Base-by-base conservation (phyloP, 2,888 invertebrate species). In the Schizaphis graminum region DNA sequence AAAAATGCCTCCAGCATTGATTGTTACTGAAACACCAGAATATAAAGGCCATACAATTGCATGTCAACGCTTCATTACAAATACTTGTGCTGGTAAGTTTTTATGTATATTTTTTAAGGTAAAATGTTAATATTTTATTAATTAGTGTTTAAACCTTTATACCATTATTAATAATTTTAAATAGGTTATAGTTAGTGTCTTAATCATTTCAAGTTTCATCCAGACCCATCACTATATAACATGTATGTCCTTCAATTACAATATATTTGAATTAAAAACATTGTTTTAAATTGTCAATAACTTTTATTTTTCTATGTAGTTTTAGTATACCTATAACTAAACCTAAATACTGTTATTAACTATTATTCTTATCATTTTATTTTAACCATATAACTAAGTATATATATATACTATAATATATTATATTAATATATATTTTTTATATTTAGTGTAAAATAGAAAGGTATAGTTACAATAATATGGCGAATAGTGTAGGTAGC, bases 11-110 rank as follows among this genome's bases (percentile, higher is more conserved):
- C 90, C 92, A 44, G 67, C 93, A 56, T 91, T 90, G 85, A 92
- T 90, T 85, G 61, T 91, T 49, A 56, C 91, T 8, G 91, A 91
- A 88, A 24, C 56, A 24, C 87, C 91, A 35, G 94, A 94, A 86
- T 94, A 85, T 53, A 94, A 91, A 3, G 94, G 94, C 11, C 94
- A 94, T 89, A 91, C 93, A 21, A 85, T 94, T 86, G 93, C 93
- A 86, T 94, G 93, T 35, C 93, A 94, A 94, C 93, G 93, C 21
- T 94, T 94, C 41, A 94, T 94, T 49, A 94, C 90, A 49, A 94
- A 94, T 94, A 86, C 93, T 84, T 93, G 93, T 90, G 57, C 85
- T 67, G 93, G 93, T 94, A 67, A 86, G 93, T 94, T 85, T 47
- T 24, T 77, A 47, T 47, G 8, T 89, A 49, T 57, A 87, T 92